Evolutionary conservation across 1,140 invertebrate genomes (phyloP).

Genomic region (Drosophila sucinea): DNA sequence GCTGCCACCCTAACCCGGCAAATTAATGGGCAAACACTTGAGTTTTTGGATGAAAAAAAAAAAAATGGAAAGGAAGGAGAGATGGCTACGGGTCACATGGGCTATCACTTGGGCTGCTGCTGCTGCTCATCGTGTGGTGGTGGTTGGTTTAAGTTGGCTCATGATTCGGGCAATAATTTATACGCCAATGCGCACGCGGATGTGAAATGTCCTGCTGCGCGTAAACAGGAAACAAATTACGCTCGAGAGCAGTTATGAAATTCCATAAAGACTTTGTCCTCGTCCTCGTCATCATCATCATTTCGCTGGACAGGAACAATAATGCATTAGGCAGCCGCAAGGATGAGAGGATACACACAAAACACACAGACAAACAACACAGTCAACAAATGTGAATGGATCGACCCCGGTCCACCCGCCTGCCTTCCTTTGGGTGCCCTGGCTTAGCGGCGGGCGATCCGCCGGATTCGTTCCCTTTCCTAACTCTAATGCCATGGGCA

Average conservation of each 20-base stretch:
- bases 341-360: conserved; percentile 22
- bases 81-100: conserved; percentile 51
- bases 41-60: conserved; percentile 22
- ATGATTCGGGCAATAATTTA: conserved; percentile 78
- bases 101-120: conserved; percentile 7
- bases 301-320: conserved; percentile 76
- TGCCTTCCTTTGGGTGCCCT: conserved; percentile 17
- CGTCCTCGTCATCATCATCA: conserved; percentile 41
- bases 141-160: conserved; percentile 44
- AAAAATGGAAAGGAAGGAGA: conserved; percentile 7
- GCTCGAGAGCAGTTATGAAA: conserved; percentile 81
- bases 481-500: conserved; percentile 39
- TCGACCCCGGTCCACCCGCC: conserved; percentile 12
- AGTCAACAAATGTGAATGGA: conserved; percentile 51
- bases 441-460: conserved; percentile 22
- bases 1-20: conserved; percentile 52
- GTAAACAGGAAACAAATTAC: conserved; percentile 81
- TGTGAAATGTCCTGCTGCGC: conserved; percentile 76
- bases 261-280: conserved; percentile 63
- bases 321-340: conserved; percentile 74
- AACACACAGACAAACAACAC: conserved; percentile 22
- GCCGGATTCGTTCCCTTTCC: conserved; percentile 18
- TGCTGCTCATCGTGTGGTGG: conserved; percentile 29
- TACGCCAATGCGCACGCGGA: conserved; percentile 76
- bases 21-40: conserved; percentile 79